Evolutionary conservation across 2,888 invertebrate species (phyloP).

Genomic region (Dendrolimus houi): DNA sequence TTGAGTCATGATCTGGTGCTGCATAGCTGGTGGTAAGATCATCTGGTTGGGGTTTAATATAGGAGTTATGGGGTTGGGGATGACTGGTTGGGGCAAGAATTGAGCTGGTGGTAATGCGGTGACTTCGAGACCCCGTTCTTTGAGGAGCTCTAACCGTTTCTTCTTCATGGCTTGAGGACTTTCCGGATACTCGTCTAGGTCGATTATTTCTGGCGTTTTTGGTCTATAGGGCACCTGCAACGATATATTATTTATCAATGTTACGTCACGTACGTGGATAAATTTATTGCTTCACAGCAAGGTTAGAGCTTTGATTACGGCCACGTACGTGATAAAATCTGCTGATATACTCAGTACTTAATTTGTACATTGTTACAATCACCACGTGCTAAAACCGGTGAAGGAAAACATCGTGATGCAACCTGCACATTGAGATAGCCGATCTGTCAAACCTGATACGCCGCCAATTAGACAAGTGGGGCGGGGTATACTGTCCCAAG

Average conservation of each 20-base stretch:
- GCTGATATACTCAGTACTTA: too few species aligned
- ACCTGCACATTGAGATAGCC: too few species aligned
- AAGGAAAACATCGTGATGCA: too few species aligned
- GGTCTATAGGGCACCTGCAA: slow-evolving; percentile 76
- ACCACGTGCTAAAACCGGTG: too few species aligned
- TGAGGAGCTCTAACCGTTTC: slow-evolving; percentile 84
- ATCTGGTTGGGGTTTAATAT: slow-evolving; percentile 28
- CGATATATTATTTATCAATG: not conserved
- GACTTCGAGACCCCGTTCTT: slow-evolving; percentile 85
- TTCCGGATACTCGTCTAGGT: slow-evolving; percentile 75
- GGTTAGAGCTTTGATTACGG: too few species aligned
- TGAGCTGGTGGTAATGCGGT: slow-evolving; percentile 75
- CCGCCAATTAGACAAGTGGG: too few species aligned
- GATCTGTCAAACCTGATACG: too few species aligned
- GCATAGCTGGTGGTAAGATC: slow-evolving; percentile 48
- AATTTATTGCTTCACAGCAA: too few species aligned
- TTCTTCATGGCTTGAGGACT: slow-evolving; percentile 73
- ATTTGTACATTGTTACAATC: too few species aligned
- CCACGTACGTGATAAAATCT: too few species aligned
- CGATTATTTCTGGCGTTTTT: slow-evolving; percentile 80
- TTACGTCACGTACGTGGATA: not conserved
- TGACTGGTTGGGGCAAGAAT: slow-evolving; percentile 25
- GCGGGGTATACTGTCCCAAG: too few species aligned
- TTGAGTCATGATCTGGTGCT: slow-evolving; percentile 67
- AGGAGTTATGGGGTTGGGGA: slow-evolving; percentile 20